These are phyloP conservation scores for Sclerurus mexicanus DNA, from an alignment of 2,113 vertebrate genomes.

Conservation along the genomic window DNA sequence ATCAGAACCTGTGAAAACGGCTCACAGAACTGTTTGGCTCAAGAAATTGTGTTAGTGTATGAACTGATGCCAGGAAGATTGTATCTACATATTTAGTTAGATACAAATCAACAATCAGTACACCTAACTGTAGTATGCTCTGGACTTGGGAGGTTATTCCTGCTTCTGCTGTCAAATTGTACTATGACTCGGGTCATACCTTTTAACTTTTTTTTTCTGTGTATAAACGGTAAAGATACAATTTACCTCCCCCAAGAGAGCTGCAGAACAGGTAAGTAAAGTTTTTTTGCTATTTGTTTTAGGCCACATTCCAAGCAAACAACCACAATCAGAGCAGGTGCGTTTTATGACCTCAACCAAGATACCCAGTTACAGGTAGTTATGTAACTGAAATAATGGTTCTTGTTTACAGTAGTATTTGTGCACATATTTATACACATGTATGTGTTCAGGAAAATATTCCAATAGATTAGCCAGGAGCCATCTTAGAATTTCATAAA, in stretches of 20 bases:
- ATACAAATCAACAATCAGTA: background rate
- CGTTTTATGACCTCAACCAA: background rate
- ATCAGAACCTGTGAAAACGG: background rate
- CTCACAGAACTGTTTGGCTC: background rate
- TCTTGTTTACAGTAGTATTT: background rate
- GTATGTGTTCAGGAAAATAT: background rate
- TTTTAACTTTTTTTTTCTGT: background rate
- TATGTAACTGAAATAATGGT: background rate
- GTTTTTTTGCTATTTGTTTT: background rate
- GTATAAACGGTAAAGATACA: background rate
- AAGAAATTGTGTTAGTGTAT: background rate
- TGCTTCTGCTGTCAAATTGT: background rate
- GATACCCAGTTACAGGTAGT: background rate
- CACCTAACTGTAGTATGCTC: background rate
- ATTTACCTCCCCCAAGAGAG: background rate
- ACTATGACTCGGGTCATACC: background rate
- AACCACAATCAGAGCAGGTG: background rate
- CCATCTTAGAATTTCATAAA: background rate
- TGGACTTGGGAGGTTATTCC: background rate
- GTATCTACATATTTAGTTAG: background rate
- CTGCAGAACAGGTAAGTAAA: background rate
- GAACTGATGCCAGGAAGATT: background rate
- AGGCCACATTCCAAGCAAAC: background rate
- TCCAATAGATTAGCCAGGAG: background rate
- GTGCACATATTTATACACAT: background rate